phyloP scores from a whole-genome alignment of 2,113 vertebrate genomes.

The Elephantulus edwardii region DNA sequence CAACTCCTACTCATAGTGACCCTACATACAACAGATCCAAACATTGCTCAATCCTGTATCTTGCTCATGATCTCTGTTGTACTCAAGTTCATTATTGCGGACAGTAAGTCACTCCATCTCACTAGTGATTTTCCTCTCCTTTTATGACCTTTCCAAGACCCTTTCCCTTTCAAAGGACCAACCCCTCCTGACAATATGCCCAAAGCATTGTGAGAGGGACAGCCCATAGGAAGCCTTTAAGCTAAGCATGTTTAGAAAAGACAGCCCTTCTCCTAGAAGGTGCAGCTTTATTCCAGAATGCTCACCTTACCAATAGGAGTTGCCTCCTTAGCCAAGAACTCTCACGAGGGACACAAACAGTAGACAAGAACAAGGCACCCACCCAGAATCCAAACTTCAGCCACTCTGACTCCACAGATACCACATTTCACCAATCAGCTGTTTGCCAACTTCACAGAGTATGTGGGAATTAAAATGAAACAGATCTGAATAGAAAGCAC shows the following conservation, averaged over 20 bases:
- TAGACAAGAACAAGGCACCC: background rate
- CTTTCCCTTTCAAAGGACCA: no score
- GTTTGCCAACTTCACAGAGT: background rate
- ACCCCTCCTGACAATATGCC: no score
- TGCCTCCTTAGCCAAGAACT: background rate
- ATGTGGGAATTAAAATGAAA: conserved; percentile 33
- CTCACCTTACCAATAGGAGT: background rate
- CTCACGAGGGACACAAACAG: background rate
- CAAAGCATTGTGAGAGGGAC: no score
- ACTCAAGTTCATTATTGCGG: no score
- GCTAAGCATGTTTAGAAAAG: background rate
- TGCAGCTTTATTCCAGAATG: background rate
- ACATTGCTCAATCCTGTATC: no score
- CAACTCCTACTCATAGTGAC: no score
- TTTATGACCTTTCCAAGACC: no score
- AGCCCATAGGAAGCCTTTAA: no score
- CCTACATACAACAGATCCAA: no score
- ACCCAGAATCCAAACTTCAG: background rate
- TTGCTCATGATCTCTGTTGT: no score
- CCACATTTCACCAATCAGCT: background rate
- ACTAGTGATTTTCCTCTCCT: no score
- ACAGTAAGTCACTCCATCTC: no score
- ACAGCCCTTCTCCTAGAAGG: background rate
- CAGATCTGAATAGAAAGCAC: background rate
- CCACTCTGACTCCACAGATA: background rate